These are phyloP conservation scores for Formica selysi DNA, from an alignment of 1,140 invertebrate genomes.

Conservation along the genomic window DNA sequence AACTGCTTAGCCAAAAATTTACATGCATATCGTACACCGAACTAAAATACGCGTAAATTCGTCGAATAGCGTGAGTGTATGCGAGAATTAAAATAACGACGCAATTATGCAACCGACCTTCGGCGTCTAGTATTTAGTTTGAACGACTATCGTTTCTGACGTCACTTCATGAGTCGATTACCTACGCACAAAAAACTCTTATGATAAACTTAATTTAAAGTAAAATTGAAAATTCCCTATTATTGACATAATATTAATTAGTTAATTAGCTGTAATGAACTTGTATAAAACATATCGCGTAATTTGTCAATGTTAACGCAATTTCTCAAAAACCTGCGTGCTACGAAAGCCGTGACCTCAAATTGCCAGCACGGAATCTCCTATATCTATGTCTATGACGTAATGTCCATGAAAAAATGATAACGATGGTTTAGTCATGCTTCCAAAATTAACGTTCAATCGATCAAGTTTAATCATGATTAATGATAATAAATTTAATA, in stretches of 20 bases:
- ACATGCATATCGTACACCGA: background rate
- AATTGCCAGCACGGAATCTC: background rate
- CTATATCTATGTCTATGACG: constrained; percentile 22
- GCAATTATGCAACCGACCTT: constrained; percentile 24
- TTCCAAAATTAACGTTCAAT: background rate
- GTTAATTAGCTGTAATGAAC: background rate
- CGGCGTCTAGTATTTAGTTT: no score
- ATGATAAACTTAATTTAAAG: background rate
- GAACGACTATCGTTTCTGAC: background rate
- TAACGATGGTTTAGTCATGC: background rate
- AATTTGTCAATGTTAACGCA: constrained; percentile 32
- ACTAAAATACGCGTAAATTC: background rate
- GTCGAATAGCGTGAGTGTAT: background rate
- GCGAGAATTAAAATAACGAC: constrained; percentile 8
- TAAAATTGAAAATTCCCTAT: no score
- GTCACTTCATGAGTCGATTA: background rate
- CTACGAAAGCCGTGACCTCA: constrained; percentile 2
- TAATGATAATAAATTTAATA: background rate
- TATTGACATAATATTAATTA: background rate
- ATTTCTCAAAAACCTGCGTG: no score
- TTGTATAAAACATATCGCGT: background rate
- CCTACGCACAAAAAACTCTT: background rate
- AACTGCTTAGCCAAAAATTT: background rate
- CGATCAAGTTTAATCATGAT: background rate
- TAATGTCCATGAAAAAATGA: constrained; percentile 20